Percentiles rank a stretch among this genome's conserved stretches.
Conservation (phyloP, 2,797 vertebrate genomes). For the Pseudochirops cupreus region DNA sequence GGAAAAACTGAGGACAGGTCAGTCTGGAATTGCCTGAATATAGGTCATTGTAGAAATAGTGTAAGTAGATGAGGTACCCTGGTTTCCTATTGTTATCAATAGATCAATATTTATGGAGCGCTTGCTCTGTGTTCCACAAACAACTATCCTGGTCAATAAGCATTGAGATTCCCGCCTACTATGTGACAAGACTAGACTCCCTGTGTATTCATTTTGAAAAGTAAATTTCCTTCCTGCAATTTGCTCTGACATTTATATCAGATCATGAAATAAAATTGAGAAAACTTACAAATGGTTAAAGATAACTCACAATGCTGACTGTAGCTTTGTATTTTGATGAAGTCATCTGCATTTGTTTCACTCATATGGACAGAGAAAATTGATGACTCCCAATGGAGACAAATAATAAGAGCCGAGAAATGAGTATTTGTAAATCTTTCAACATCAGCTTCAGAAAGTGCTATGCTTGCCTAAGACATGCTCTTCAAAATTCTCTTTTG, state of each 20-base stretch:
- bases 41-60: background rate
- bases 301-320: constrained; percentile 3
- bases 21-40: background rate
- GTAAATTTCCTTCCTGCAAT: constrained; percentile 5
- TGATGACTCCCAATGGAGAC: background rate
- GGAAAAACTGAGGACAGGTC: background rate
- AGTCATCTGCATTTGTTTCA: background rate
- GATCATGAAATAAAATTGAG: constrained; percentile 2
- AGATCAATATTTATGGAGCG: background rate
- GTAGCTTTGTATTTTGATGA: background rate
- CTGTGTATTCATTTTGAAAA: background rate
- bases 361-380: background rate
- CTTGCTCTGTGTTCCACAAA: background rate
- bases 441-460: background rate
- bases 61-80: background rate
- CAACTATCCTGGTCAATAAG: background rate
- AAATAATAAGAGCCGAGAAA: background rate
- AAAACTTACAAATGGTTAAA: background rate
- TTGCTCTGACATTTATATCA: background rate
- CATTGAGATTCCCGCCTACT: background rate
- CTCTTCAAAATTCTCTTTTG: too few species aligned
- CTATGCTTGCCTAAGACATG: too few species aligned
- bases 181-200: background rate
- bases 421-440: background rate
- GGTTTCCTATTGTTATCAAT: background rate